Conservation (phyloP, 2,888 invertebrate genomes). For the Nasonia oneida region DNA sequence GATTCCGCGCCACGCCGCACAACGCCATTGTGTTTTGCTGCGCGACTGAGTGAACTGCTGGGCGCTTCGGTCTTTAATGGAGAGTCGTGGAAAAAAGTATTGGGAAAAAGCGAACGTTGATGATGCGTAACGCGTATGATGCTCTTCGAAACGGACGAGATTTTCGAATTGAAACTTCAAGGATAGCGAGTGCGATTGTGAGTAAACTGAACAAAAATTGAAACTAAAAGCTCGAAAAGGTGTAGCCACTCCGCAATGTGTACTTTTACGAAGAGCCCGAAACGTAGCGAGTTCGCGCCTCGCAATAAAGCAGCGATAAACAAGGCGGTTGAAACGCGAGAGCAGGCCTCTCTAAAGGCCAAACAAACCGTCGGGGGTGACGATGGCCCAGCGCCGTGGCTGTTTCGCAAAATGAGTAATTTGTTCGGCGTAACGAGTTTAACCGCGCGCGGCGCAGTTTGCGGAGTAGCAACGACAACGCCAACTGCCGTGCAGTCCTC, state of each 20-base stretch:
- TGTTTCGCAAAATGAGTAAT: conserved; percentile 60
- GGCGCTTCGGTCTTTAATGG: conserved; percentile 30
- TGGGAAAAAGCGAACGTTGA: not conserved
- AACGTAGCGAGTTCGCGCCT: not conserved
- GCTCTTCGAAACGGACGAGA: not conserved
- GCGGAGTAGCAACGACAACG: conserved; percentile 22
- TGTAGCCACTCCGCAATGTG: no score
- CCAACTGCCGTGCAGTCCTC: conserved; percentile 53
- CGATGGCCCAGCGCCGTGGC: conserved; percentile 2
- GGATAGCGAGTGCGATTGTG: no score
- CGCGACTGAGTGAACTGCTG: conserved; percentile 22
- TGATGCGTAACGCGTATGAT: not conserved
- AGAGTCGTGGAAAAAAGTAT: conserved; percentile 41
- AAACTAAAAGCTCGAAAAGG: not conserved
- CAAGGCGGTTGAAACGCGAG: conserved; percentile 7
- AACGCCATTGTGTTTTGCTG: conserved; percentile 55
- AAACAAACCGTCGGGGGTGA: conserved; percentile 28
- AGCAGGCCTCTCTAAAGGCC: not conserved
- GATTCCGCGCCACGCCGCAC: conserved; percentile 27
- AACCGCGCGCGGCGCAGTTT: conserved; percentile 59
- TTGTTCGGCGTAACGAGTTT: conserved; percentile 59
- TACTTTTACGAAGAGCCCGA: not conserved
- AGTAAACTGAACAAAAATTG: not conserved
- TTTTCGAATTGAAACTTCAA: not conserved
- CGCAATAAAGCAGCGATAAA: conserved; percentile 54